Conservation (phyloP, 2,113 vertebrate species). For the Terrapene triunguis region DNA sequence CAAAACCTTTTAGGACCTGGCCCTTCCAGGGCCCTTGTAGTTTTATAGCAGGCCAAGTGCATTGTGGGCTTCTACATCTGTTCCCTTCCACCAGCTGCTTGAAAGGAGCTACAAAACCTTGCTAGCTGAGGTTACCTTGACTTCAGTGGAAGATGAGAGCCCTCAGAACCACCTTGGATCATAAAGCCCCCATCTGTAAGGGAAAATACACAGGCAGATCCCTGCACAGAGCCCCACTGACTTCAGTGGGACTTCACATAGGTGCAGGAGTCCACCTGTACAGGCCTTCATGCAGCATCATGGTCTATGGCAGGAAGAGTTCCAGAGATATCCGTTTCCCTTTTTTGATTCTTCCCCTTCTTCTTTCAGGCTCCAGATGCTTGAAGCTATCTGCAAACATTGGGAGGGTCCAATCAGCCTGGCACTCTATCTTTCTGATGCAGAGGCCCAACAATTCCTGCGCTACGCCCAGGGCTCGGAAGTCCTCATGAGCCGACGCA, state of each 20-base stretch:
- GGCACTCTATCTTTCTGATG: constrained; percentile 97
- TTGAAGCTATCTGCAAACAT: constrained; percentile 99
- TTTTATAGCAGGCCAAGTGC: background rate
- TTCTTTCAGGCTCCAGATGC: constrained; percentile 93
- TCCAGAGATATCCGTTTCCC: background rate
- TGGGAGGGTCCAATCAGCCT: constrained; percentile 99
- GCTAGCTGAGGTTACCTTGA: background rate
- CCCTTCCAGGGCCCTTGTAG: background rate
- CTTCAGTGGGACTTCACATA: background rate
- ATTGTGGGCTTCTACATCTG: background rate
- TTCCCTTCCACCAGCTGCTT: background rate
- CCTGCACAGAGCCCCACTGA: background rate
- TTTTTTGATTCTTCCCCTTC: constrained; percentile 47
- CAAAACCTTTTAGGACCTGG: background rate
- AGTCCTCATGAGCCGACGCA: constrained; percentile 94
- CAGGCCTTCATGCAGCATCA: background rate
- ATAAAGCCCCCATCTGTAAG: accelerated
- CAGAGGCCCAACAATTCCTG: constrained; percentile 98
- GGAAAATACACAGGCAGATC: background rate
- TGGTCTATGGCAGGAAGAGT: background rate
- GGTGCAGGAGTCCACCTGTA: accelerated
- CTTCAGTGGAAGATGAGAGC: background rate
- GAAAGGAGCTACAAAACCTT: background rate
- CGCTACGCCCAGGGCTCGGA: constrained; percentile 98
- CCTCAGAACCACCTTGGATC: background rate